Percentiles rank a stretch among this genome's conserved stretches.
Evolutionary conservation across 2,888 invertebrate genomes (phyloP).

Genomic region (Andrena haemorrhoa): DNA sequence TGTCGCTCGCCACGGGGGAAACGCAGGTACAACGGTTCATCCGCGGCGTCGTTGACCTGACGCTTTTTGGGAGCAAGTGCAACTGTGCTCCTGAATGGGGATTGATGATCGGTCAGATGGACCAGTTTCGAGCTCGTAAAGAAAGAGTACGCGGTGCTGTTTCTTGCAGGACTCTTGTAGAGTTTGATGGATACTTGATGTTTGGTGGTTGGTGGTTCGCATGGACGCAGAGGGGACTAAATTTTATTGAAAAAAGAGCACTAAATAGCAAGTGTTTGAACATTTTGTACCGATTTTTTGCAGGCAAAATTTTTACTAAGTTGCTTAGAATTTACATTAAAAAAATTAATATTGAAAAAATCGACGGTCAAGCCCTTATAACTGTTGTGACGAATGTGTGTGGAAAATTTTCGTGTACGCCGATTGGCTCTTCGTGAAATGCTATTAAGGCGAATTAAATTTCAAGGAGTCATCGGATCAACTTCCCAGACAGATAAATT

Average conservation of each 20-base stretch:
- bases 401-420: too few relatives aligned
- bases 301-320: too few relatives aligned
- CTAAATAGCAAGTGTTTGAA: too few relatives aligned
- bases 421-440: too few relatives aligned
- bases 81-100: not conserved
- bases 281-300: too few relatives aligned
- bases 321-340: too few relatives aligned
- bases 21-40: slow-evolving; percentile 61
- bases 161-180: not conserved
- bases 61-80: slow-evolving; percentile 11
- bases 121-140: not conserved
- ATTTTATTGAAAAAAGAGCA: slow-evolving; percentile 52
- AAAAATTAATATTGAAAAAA: too few relatives aligned
- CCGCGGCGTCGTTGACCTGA: slow-evolving; percentile 43
- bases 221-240: slow-evolving; percentile 62
- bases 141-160: too few relatives aligned
- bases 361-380: too few relatives aligned
- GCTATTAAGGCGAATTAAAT: not conserved
- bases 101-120: not conserved
- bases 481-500: not conserved
- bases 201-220: not conserved
- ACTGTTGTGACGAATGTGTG: too few relatives aligned
- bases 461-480: not conserved
- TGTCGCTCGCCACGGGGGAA: slow-evolving; percentile 49
- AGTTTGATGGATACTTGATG: too few relatives aligned